These are phyloP conservation scores for cattle (Bos taurus) DNA, from an alignment of 2,113 vertebrate species.

Conservation along the genomic window DNA sequence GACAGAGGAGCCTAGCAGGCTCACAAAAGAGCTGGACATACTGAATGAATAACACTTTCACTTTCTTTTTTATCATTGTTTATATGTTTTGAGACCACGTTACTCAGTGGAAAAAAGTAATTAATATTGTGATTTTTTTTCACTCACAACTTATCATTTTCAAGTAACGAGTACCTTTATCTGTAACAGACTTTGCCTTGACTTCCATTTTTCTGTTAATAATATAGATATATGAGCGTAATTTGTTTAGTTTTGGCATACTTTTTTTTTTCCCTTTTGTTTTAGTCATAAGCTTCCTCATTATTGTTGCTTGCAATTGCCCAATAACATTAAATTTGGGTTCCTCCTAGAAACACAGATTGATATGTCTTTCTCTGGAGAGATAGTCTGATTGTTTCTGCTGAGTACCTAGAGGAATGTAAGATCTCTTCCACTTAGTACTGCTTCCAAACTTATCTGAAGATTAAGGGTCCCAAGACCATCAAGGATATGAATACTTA, in stretches of 20 bases:
- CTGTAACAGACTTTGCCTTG: neutral
- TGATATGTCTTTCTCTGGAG: neutral
- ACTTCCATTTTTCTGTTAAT: neutral
- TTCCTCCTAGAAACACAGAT: neutral
- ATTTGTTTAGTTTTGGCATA: neutral
- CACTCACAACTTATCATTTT: neutral
- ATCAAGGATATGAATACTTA: neutral
- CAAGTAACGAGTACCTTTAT: neutral
- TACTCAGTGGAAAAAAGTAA: neutral
- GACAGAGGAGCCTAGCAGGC: neutral
- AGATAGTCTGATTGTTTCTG: neutral
- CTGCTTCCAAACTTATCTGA: neutral
- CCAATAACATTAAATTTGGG: neutral
- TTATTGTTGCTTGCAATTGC: neutral
- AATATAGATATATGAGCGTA: neutral
- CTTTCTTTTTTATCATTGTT: neutral
- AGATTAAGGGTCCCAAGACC: neutral
- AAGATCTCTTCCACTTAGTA: neutral
- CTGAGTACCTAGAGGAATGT: neutral
- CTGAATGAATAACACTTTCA: neutral
- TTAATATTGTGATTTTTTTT: neutral
- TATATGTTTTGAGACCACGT: neutral
- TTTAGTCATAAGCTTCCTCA: accelerated
- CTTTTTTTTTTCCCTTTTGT: neutral
- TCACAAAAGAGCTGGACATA: neutral